These are phyloP conservation scores for Phyllostomus hastatus DNA, from an alignment of 2,113 vertebrate genomes.

Conservation along the genomic window DNA sequence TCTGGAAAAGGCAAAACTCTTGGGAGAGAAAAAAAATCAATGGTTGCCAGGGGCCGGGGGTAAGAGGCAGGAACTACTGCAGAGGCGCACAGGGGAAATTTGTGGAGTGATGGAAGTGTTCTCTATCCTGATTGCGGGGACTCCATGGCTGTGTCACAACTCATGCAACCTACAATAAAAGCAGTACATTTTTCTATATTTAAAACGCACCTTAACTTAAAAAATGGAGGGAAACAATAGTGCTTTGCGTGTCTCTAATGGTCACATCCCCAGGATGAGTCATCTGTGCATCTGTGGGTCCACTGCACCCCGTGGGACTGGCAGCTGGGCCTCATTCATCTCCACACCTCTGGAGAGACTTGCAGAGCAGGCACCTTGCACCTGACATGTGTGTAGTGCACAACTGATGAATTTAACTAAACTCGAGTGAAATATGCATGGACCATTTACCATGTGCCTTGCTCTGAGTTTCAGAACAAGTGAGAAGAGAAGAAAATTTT, in stretches of 20 bases:
- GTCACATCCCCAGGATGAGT: background rate
- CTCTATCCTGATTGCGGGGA: background rate
- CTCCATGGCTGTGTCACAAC: background rate
- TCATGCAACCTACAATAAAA: background rate
- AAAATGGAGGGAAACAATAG: background rate
- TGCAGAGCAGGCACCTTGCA: background rate
- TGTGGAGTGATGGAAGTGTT: background rate
- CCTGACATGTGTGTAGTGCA: background rate
- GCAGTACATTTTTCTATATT: background rate
- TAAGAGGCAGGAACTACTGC: background rate
- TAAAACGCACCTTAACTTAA: background rate
- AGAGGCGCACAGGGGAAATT: background rate
- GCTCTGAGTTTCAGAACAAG: background rate
- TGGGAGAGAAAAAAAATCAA: background rate
- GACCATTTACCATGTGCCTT: background rate
- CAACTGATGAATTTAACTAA: background rate
- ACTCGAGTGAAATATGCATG: background rate
- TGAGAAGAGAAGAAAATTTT: background rate
- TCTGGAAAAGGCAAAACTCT: background rate
- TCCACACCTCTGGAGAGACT: background rate
- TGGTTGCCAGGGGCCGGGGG: background rate
- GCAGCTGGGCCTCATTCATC: rapidly evolving
- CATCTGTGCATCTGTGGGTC: rapidly evolving
- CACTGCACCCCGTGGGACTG: background rate
- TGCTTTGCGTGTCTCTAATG: background rate